These are phyloP conservation scores for Arrhamphus sclerolepis DNA, from an alignment of 2,797 vertebrate genomes.

Conservation along the genomic window DNA sequence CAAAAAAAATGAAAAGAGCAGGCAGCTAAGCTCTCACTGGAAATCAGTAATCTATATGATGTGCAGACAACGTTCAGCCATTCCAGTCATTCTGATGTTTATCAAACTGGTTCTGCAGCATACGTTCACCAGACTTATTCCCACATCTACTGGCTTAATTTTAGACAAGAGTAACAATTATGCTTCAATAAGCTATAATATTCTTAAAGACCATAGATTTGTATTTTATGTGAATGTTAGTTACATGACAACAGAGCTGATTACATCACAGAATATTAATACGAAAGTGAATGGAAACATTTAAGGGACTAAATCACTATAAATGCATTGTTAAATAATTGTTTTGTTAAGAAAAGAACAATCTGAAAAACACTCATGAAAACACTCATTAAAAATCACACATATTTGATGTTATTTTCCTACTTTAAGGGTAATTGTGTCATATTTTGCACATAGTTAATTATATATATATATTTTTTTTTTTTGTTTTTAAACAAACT, in stretches of 20 bases:
- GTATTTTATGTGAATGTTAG: background rate
- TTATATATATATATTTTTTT: no score
- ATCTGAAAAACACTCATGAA: background rate
- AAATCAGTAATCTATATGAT: slow-evolving; percentile 1
- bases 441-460: background rate
- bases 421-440: background rate
- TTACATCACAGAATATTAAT: no score
- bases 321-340: background rate
- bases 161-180: background rate
- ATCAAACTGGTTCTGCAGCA: slow-evolving; percentile 73
- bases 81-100: slow-evolving; percentile 74
- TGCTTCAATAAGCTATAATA: background rate
- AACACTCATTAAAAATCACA: background rate
- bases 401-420: no score
- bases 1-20: background rate
- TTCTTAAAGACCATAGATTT: background rate
- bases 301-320: background rate
- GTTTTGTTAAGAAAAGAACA: background rate
- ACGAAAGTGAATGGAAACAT: background rate
- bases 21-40: background rate
- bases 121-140: slow-evolving; percentile 8
- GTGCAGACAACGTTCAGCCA: slow-evolving; percentile 24
- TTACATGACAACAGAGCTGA: no score
- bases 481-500: background rate
- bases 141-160: background rate